Evolutionary conservation across 2,888 invertebrate species (phyloP).

Genomic region (Melitaea athalia): DNA sequence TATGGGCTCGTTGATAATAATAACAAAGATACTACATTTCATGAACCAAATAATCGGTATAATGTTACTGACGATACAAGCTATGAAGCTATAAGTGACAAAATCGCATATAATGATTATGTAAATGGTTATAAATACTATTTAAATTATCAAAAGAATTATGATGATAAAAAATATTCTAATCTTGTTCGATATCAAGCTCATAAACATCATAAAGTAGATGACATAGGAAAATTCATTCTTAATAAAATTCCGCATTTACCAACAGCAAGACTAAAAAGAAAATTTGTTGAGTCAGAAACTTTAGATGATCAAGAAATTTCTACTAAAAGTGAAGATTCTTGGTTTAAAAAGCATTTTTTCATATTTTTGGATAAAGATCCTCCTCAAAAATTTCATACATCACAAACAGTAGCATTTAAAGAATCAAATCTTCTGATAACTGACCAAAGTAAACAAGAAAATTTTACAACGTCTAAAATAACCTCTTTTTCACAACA

Average conservation of each 20-base stretch:
- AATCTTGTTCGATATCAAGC: conserved; percentile 67
- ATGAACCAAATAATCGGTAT: conserved; percentile 13
- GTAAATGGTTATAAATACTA: conserved; percentile 71
- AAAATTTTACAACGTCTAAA: neutral
- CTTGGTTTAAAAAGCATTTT: conserved; percentile 71
- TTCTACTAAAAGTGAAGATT: conserved; percentile 65
- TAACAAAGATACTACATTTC: conserved; percentile 12
- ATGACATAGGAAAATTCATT: conserved; percentile 74
- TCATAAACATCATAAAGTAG: conserved; percentile 68
- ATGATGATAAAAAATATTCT: conserved; percentile 61
- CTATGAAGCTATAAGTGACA: conserved; percentile 54
- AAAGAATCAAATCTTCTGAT: conserved; percentile 44
- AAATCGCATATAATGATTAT: conserved; percentile 64
- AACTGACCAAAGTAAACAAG: conserved; percentile 7
- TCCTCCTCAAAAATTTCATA: conserved; percentile 61
- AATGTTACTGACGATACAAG: conserved; percentile 44
- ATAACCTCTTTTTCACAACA: too few relatives aligned
- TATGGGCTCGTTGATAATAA: conserved; percentile 38
- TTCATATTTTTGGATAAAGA: conserved; percentile 60
- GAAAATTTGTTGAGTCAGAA: conserved; percentile 57
- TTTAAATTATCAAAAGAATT: conserved; percentile 62
- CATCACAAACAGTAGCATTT: conserved; percentile 58
- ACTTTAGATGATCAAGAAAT: conserved; percentile 60
- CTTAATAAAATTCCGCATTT: conserved; percentile 63
- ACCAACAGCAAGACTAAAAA: conserved; percentile 43